Percentiles rank a stretch among this genome's conserved stretches.
Evolutionary conservation across 2,888 invertebrate species (phyloP).

Genomic region (Ferdinandea cuprea): DNA sequence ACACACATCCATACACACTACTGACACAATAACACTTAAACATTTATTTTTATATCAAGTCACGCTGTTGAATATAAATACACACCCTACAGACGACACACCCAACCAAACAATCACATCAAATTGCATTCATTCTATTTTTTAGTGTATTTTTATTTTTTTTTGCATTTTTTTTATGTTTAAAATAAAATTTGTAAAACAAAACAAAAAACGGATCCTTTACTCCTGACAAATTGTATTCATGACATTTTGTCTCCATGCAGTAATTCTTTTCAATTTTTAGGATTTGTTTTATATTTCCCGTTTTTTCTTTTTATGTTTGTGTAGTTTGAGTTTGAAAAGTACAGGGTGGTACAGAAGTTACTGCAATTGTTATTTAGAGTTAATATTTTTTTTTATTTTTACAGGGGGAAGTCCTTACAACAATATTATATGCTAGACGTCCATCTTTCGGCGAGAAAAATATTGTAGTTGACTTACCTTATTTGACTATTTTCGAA

Average conservation of each 20-base stretch:
- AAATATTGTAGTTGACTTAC: too few relatives aligned
- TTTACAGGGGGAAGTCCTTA: too few relatives aligned
- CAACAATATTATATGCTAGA: too few relatives aligned
- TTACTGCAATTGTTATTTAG: constrained; percentile 12
- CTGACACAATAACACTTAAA: constrained; percentile 45
- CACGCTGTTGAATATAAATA: constrained; percentile 10
- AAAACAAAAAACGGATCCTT: constrained; percentile 19
- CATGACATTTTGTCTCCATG: constrained; percentile 35
- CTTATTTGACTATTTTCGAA: too few relatives aligned
- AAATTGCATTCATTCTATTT: constrained; percentile 57
- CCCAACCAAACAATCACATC: constrained; percentile 41
- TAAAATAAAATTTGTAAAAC: constrained; percentile 30
- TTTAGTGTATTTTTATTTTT: constrained; percentile 45
- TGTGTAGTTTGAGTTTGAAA: neutral
- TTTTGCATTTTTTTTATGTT: constrained; percentile 16
- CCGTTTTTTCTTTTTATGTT: neutral
- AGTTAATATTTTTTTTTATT: too few relatives aligned
- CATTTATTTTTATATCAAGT: constrained; percentile 61
- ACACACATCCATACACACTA: constrained; percentile 26
- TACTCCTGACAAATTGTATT: constrained; percentile 23
- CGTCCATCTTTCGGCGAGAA: too few relatives aligned
- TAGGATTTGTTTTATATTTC: constrained; percentile 9
- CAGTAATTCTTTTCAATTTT: constrained; percentile 34
- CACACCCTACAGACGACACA: too few relatives aligned
- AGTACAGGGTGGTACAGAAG: constrained; percentile 28